Percentiles rank a stretch among this genome's conserved stretches.
Conservation (phyloP, 1,140 invertebrate genomes). For the Hormaphis cornu region DNA sequence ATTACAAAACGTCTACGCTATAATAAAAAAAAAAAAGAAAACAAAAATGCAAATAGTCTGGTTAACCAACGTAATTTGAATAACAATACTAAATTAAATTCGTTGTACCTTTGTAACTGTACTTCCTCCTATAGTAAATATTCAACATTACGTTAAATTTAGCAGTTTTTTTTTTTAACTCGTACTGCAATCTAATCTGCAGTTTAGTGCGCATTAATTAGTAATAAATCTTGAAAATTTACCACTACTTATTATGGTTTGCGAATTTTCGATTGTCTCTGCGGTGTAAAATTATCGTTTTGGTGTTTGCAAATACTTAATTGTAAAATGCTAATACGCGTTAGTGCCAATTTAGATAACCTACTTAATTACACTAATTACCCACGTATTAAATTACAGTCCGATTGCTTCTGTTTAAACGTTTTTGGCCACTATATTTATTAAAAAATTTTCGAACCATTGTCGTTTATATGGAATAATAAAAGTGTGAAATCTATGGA, state of each 20-base stretch:
- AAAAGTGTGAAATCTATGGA: too few relatives aligned
- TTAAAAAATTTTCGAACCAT: too few relatives aligned
- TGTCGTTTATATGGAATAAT: too few relatives aligned
- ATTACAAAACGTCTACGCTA: too few relatives aligned
- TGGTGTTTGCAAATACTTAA: conserved; percentile 6
- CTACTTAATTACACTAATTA: conserved; percentile 17
- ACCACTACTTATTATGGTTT: neutral
- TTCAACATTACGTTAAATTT: neutral
- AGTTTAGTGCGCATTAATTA: conserved; percentile 12
- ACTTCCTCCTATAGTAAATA: neutral
- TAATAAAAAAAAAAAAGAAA: neutral
- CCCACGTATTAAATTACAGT: neutral
- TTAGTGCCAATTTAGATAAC: conserved; percentile 26
- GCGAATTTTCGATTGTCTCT: conserved; percentile 24
- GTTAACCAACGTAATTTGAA: neutral
- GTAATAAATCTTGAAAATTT: conserved; percentile 16
- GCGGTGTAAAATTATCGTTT: conserved; percentile 3
- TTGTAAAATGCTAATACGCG: neutral
- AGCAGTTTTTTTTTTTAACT: neutral
- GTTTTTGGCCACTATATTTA: neutral
- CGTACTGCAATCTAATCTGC: neutral
- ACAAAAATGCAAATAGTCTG: neutral
- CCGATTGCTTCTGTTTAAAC: neutral
- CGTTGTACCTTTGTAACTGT: neutral
- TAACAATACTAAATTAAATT: neutral